Evolutionary conservation across 35 echinoderm and acorn worm genomes (phyloP), one percentile per base, ranked within the genome.

Genomic region (Ophioderma brevispina): DNA sequence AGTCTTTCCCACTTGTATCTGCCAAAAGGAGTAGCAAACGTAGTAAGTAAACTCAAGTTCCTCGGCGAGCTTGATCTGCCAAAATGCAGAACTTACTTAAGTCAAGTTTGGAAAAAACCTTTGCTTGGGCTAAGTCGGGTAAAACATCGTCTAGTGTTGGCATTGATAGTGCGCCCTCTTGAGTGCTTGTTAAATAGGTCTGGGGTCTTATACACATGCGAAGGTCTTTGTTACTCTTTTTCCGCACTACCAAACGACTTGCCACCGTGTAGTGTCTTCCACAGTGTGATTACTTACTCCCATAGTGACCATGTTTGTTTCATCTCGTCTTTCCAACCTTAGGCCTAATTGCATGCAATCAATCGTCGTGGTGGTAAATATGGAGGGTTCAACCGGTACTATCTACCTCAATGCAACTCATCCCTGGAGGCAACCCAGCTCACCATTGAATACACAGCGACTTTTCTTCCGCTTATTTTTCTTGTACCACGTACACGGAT

Each of bases 311-410:
- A 93, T 76, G 32, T 87, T 85, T 38, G n/a, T 39, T 80, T 42
- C 6, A 97, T 76, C 42, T 97, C 95, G 76, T 43, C 64, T 56
- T 90, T 92, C 3, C n/a, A n/a, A 92, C 40, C 42, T 80, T 85
- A 19, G 37, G 18, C 33, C 79, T 91, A 1, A 86, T 31, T 18
- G 95, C 92, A 0, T 94, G 70, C 37, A 89, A 84, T 0, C 0
- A 97, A 88, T 40, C 88, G 84, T 35, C 92, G 78, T 70, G 88
- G 92, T 38, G 95, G 92, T 38, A 94, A 46, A 35, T 23, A 97
- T 86, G 19, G 87, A 78, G 13, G 89, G 95, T 21, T 21, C 38
- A 19, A 78, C 84, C 82, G 80, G 4, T 86, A 0, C 35, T 18
- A 77, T 94, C 89, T 0, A 88, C 37, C 50, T 94, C 33, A 23